phyloP scores from a whole-genome alignment of 2,797 vertebrate species.

The Melanotaenia boesemani region DNA sequence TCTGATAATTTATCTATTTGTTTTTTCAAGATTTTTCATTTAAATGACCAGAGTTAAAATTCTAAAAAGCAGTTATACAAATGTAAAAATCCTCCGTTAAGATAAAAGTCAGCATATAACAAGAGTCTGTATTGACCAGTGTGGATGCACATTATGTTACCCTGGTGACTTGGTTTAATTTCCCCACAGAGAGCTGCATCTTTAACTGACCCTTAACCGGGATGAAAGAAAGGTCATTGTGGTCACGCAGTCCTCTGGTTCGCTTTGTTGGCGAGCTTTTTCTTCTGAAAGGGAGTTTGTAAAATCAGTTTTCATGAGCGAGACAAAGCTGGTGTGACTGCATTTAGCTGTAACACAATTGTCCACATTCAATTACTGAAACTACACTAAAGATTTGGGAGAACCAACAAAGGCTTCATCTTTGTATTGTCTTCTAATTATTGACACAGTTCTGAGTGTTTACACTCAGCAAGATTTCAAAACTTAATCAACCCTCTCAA shows the following conservation, averaged over 20 bases:
- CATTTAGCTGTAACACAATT: conserved; percentile 11
- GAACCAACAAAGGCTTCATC: conserved; percentile 6
- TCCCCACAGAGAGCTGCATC: conserved; percentile 62
- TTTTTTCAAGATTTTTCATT: conserved; percentile 7
- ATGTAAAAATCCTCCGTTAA: neutral
- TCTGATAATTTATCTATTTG: neutral
- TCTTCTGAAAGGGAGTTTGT: conserved; percentile 31
- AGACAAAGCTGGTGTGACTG: conserved; percentile 12
- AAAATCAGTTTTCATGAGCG: conserved; percentile 39
- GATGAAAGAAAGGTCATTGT: conserved; percentile 56
- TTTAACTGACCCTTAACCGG: conserved; percentile 68
- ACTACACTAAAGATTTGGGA: neutral
- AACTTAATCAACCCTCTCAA: neutral
- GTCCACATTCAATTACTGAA: conserved; percentile 19
- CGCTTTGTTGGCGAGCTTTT: conserved; percentile 35
- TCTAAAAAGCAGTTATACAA: neutral
- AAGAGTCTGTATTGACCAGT: neutral
- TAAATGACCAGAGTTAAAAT: conserved; percentile 8
- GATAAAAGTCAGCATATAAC: neutral
- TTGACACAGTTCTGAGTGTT: neutral
- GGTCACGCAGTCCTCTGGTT: conserved; percentile 55
- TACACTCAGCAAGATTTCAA: conserved; percentile 17
- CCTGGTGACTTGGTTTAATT: conserved; percentile 70
- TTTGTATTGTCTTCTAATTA: conserved; percentile 24
- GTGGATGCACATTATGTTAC: conserved; percentile 54